Percentiles rank a stretch among this genome's conserved stretches.
phyloP scores from a whole-genome alignment of 2,888 invertebrate genomes.

The Orthosia cruda region DNA sequence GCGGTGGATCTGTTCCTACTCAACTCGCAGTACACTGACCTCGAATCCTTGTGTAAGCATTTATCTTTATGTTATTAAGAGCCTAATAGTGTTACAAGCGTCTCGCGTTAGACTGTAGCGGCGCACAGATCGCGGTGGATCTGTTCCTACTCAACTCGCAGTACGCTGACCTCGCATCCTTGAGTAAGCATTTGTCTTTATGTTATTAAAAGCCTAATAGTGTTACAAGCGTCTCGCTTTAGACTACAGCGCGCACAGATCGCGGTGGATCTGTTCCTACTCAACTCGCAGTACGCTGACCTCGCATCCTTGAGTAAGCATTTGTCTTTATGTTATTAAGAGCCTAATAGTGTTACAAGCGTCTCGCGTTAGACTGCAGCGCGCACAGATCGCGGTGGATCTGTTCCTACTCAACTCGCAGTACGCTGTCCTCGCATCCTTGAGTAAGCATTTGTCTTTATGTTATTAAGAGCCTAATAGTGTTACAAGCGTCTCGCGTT shows the following conservation, averaged over 20 bases:
- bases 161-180: conserved; percentile 98
- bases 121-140: conserved; percentile 99
- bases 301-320: conserved; percentile 97
- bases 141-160: conserved; percentile 98
- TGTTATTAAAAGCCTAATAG: too few relatives aligned
- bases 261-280: conserved; percentile 98
- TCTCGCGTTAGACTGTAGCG: conserved; percentile 98
- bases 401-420: conserved; percentile 98
- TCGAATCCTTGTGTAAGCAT: too few relatives aligned
- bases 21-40: conserved; percentile 98
- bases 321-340: too few relatives aligned
- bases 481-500: conserved; percentile 97
- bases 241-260: conserved; percentile 99
- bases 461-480: too few relatives aligned
- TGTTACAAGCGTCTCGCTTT: conserved; percentile 97
- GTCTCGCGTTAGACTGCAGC: conserved; percentile 98
- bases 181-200: conserved; percentile 93
- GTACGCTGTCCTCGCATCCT: conserved; percentile 98
- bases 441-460: conserved; percentile 93
- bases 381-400: conserved; percentile 99
- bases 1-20: conserved; percentile 99
- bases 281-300: conserved; percentile 98
- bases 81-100: too few relatives aligned
- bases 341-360: too few relatives aligned
- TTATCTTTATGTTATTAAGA: too few relatives aligned